Evolutionary conservation across 2,888 invertebrate genomes (phyloP).

Genomic region (Ormyrus rosae): DNA sequence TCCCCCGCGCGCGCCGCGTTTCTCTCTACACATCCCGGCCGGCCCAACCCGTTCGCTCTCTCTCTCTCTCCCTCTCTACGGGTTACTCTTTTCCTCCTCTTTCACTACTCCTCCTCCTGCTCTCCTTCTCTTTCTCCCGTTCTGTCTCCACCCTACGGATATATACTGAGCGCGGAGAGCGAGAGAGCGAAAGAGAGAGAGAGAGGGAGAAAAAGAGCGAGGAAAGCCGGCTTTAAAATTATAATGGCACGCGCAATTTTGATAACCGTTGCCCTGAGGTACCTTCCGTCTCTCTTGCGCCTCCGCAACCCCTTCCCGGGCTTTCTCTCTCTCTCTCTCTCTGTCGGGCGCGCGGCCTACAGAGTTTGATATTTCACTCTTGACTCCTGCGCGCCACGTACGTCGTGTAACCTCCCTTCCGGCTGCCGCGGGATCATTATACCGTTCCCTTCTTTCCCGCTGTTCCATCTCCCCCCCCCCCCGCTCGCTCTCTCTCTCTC

Average conservation of each 20-base stretch:
- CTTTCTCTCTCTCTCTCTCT: conserved; percentile 26
- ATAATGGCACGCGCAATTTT: conserved; percentile 75
- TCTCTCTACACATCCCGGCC: conserved; percentile 49
- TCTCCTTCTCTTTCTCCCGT: conserved; percentile 50
- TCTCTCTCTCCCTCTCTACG: conserved; percentile 55
- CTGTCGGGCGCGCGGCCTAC: conserved; percentile 29
- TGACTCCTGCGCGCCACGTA: conserved; percentile 54
- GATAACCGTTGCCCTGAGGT: conserved; percentile 72
- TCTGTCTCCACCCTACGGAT: conserved; percentile 62
- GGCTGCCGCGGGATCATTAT: conserved; percentile 59
- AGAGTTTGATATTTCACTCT: conserved; percentile 66
- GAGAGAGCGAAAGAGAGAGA: conserved; percentile 50
- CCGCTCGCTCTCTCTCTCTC: background rate
- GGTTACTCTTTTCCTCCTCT: conserved; percentile 53
- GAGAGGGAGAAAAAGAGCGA: conserved; percentile 61
- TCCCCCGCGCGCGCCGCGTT: conserved; percentile 21
- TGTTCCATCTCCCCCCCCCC: conserved; percentile 21
- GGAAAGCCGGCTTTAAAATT: conserved; percentile 75
- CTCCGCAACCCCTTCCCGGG: conserved; percentile 37
- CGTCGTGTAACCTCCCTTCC: conserved; percentile 57
- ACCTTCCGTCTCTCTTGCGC: conserved; percentile 58
- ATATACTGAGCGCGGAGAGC: conserved; percentile 57
- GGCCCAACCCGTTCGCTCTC: conserved; percentile 29
- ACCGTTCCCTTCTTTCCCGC: conserved; percentile 54
- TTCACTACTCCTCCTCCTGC: conserved; percentile 59